Conservation (phyloP, 2,797 vertebrate species). For the Neopelma chrysocephalum region DNA sequence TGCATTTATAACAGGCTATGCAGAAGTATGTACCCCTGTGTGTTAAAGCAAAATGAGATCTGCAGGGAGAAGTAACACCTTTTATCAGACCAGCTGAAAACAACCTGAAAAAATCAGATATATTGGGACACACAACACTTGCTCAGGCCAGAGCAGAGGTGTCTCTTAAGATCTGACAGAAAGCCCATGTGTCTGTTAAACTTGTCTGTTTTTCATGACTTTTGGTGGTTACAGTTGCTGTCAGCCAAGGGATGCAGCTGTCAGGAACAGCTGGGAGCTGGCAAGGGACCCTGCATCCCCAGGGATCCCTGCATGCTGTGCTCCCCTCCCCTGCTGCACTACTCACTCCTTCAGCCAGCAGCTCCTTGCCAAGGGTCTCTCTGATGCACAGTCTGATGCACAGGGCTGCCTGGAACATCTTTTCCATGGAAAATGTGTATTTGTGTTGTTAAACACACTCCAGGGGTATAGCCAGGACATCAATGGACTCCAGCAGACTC, state of each 20-base stretch:
- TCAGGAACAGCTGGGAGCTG: neutral
- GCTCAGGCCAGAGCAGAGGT: neutral
- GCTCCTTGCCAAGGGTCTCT: neutral
- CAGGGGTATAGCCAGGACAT: neutral
- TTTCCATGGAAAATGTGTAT: neutral
- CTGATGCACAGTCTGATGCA: neutral
- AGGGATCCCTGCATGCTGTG: rapidly evolving
- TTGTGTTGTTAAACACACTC: neutral
- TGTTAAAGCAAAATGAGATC: neutral
- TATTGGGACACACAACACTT: neutral
- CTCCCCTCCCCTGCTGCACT: neutral
- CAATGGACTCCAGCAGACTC: neutral
- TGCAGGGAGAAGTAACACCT: neutral
- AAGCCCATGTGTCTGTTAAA: neutral
- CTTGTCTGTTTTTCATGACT: neutral
- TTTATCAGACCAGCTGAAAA: neutral
- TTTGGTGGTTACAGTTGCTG: neutral
- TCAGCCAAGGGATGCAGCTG: neutral
- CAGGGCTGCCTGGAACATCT: neutral
- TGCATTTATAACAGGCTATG: neutral
- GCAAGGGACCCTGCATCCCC: rapidly evolving
- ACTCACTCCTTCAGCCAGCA: neutral
- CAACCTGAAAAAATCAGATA: neutral
- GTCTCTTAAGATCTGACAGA: neutral
- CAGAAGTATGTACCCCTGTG: neutral